Evolutionary conservation across 2,113 vertebrate species (phyloP), one percentile per base, ranked within the genome.

Genomic region (Hemiscyllium ocellatum): DNA sequence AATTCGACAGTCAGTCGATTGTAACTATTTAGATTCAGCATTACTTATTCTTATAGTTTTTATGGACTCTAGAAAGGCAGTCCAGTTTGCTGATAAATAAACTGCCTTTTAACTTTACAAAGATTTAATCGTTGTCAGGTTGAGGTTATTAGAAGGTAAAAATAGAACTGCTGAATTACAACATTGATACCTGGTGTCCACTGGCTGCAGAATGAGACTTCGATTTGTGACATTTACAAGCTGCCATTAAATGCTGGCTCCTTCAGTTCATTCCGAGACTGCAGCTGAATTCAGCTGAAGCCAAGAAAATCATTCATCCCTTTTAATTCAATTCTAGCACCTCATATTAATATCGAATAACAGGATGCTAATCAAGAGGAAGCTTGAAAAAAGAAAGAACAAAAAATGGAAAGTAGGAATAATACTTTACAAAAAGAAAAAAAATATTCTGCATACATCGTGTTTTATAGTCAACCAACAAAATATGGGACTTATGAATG

Each of bases 11-110:
- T n/a, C 56, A 42, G 89, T 22, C 37, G n/a, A 93, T 68, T 93
- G 65, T 37, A 93, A 66, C 61, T 93, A 66, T 93, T 93, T 93
- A 66, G 89, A 93, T 68, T 66, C 37, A 61, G 37, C 37, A n/a
- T 93, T 68, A 68, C 89, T 42, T 68, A 93, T 68, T 17, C n/a
- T 66, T 93, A 93, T n/a, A 33, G 89, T 56, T 65, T 90, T 90
- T 90, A 65, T 19, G 87, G 56, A 56, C 87, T 20, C 52, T 17
- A 68, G 89, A 68, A 68, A 68, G 5, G 8, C 89, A 68, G 68
- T 93, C 89, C 89, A 93, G 89, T 68, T n/a, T 37, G 33, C 61
- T 93, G 89, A 93, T 93, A 37, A 66, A 91, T 37, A 91, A 91
- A 37, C 61, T n/a, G 61, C 8, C 61, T 93, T 33, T 93, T 68